Base-by-base conservation (phyloP, 2,888 invertebrate species). In the Allacma fusca region DNA sequence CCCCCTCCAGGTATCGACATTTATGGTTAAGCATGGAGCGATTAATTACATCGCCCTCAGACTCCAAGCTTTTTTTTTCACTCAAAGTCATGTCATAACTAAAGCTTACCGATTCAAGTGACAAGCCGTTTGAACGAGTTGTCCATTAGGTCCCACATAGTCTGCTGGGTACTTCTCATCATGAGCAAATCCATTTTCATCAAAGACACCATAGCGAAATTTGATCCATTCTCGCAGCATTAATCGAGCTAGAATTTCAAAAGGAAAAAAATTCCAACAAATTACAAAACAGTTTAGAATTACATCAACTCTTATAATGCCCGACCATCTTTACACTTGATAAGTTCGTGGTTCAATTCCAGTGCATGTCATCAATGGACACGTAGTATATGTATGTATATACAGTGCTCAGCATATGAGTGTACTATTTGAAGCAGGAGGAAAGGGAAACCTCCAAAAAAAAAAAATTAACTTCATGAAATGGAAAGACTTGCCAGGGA, bases 171-270 rank as follows among this genome's bases (percentile, higher is more conserved):
- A 86, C 77, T 83, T 83, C 7, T 82, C 81, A 82, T 86, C 86
- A 64, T 80, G 81, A n/a, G 80, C 77, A 77, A 84, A 86, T 28
- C 87, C 86, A 77, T 87, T 86, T 81, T 88, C 88, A 78, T 87
- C 87, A 83, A 87, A 88, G 34, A 88, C 85, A 26, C 88, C 88
- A 85, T 87, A 88, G 26, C 87, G 85, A 71, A 87, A 86, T 78
- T 87, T 86, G 9, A 86, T 86, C 87, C 87, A 88, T 81, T 87
- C 86, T 77, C 84, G 81, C 57, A 84, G 81, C 80, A 84, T 80
- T 59, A 84, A 76, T 34, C 84, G 83, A 80, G 83, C 84, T 84
- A 81, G 80, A 71, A 72, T 50, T 44, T 29, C 29, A 65, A 67
- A 28, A 57, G 73, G 62, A 65, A 74, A 74, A 74, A 29, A 64